Evolutionary conservation across 2,797 vertebrate species (phyloP).

Genomic region (Heteromormyrus szaboi): DNA sequence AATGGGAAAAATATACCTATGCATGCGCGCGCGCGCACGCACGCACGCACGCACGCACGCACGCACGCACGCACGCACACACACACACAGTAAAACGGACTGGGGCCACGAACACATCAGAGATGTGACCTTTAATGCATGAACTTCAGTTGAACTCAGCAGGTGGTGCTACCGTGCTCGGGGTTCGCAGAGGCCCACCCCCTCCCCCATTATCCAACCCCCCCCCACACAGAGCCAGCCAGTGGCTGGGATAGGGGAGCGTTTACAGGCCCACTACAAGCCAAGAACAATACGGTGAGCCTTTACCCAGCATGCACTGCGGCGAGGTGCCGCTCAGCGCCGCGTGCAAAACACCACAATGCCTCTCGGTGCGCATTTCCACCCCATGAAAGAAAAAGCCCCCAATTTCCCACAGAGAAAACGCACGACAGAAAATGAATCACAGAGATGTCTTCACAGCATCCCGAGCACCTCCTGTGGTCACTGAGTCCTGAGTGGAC

Average conservation of each 20-base stretch:
- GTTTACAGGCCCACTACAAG: neutral
- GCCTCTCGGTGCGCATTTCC: neutral
- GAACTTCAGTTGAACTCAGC: conserved; percentile 10
- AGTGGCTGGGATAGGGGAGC: neutral
- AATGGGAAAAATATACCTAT: neutral
- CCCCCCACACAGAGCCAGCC: neutral
- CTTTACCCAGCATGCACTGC: neutral
- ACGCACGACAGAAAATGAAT: neutral
- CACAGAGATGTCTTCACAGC: neutral
- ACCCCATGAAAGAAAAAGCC: neutral
- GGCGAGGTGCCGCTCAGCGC: neutral
- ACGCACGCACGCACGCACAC: neutral
- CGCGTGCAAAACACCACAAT: neutral
- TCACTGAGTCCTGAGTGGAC: neutral
- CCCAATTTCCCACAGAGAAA: neutral
- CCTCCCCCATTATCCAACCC: neutral
- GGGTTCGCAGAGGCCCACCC: neutral
- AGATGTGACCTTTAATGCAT: conserved; percentile 4
- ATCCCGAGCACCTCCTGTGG: neutral
- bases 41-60: neutral
- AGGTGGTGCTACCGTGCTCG: conserved; percentile 26
- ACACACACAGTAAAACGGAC: neutral
- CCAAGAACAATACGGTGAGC: conserved; percentile 5
- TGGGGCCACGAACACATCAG: neutral
- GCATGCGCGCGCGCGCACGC: neutral